phyloP scores from a whole-genome alignment of 2,888 invertebrate species.

The Lucinisca nassula region DNA sequence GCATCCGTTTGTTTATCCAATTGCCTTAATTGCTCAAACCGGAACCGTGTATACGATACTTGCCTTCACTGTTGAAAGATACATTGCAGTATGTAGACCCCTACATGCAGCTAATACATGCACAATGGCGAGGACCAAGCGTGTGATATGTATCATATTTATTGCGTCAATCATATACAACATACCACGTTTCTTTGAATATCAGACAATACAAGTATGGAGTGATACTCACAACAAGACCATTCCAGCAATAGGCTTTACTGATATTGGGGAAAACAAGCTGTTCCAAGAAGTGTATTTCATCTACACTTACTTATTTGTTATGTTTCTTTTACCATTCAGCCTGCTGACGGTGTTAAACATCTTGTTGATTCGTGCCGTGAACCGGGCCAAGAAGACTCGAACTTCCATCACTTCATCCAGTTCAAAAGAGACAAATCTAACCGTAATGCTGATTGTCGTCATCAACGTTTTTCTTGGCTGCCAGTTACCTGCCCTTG shows the following conservation, averaged over 20 bases:
- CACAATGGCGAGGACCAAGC: slow-evolving; percentile 95
- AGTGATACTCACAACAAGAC: slow-evolving; percentile 72
- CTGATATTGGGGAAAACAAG: slow-evolving; percentile 81
- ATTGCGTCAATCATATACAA: slow-evolving; percentile 96
- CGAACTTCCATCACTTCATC: slow-evolving; percentile 77
- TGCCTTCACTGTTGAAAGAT: slow-evolving; percentile 93
- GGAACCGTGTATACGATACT: slow-evolving; percentile 96
- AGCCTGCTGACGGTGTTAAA: slow-evolving; percentile 84
- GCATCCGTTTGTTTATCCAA: slow-evolving; percentile 92
- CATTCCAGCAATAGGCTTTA: slow-evolving; percentile 67
- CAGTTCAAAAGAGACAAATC: slow-evolving; percentile 93
- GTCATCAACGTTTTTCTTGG: slow-evolving; percentile 98
- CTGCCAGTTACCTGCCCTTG: slow-evolving; percentile 91
- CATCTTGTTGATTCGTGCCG: slow-evolving; percentile 84
- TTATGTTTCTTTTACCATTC: slow-evolving; percentile 87
- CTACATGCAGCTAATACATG: slow-evolving; percentile 96
- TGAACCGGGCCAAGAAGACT: slow-evolving; percentile 77
- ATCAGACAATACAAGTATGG: slow-evolving; percentile 72
- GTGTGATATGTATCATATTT: slow-evolving; percentile 94
- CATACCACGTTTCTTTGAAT: slow-evolving; percentile 91
- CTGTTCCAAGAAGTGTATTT: slow-evolving; percentile 84
- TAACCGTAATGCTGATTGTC: slow-evolving; percentile 98
- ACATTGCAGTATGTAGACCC: slow-evolving; percentile 94
- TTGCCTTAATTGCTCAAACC: slow-evolving; percentile 96
- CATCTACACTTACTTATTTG: slow-evolving; percentile 84